Base-by-base conservation (phyloP, 2,888 invertebrate genomes). In the Tetragonisca angustula region DNA sequence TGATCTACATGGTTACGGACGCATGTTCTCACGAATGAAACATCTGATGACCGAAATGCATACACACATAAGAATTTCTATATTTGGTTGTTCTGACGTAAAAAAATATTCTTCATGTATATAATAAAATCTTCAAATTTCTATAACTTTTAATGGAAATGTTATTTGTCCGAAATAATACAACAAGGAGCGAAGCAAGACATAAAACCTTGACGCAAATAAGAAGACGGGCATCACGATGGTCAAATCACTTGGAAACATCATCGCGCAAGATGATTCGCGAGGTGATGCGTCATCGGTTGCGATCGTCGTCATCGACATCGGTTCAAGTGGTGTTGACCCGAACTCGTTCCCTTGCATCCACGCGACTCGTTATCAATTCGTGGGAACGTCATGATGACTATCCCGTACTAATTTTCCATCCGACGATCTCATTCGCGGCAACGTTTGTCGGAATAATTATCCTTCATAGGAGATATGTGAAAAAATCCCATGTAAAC, bases 311-410 rank as follows among this genome's bases (percentile, higher is more conserved):
- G 89, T 93, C 92, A 94, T 94, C 93, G 92, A 90, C 89, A 93
- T 92, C 92, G 90, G 94, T 94, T 94, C 93, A 93, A 94, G 93
- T 94, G 93, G 92, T 92, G 92, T 92, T 93, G 92, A 94, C 93
- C 93, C 91, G 86, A 69, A 88, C 87, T 91, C 81, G 88, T 88
- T 91, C 90, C 88, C 91, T 87, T 91, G 86, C 89, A 89, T 90
- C 90, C 87, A 89, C 81, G 86, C 87, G 86, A 89, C 80, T 86
- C 86, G 87, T 84, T 88, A 87, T 82, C 79, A 84, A 91, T 92
- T 93, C 93, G 94, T 94, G 94, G 92, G 94, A 93, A 94, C 90
- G 87, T 83, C 59, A 83, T 77, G 71, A n/a, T n/a, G 17, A 43
- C 79, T 65, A 90, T 89, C 83, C 56, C 68, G 64, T 82, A 79